These are phyloP conservation scores for Jacana jacana DNA, from an alignment of 2,113 vertebrate species.

Conservation along the genomic window DNA sequence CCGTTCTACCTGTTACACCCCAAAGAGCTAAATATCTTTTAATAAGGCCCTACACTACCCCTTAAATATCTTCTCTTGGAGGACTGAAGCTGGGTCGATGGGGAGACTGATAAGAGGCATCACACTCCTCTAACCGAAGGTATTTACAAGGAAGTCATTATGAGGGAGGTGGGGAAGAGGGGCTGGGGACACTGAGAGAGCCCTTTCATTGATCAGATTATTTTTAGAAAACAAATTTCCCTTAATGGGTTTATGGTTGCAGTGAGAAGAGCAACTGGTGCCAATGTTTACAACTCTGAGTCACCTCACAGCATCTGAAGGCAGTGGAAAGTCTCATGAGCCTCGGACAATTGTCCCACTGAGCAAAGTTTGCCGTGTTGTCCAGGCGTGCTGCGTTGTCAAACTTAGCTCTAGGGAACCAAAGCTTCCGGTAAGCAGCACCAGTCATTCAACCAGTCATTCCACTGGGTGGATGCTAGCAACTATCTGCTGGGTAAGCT, in stretches of 20 bases:
- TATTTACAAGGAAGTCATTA: slow-evolving; percentile 34
- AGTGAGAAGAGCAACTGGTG: slow-evolving; percentile 47
- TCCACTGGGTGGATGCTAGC: not conserved
- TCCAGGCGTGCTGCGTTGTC: not conserved
- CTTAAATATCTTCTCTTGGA: not conserved
- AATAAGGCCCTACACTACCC: not conserved
- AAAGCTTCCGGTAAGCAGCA: not conserved
- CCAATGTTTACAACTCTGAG: slow-evolving; percentile 52
- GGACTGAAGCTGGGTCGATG: not conserved
- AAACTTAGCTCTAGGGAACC: not conserved
- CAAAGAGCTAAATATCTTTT: not conserved
- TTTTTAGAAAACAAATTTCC: slow-evolving; percentile 60
- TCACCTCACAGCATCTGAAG: slow-evolving; percentile 25
- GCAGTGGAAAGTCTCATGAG: slow-evolving; percentile 40
- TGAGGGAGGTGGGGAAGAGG: not conserved
- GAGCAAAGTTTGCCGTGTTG: not conserved
- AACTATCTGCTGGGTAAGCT: not conserved
- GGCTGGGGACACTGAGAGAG: slow-evolving; percentile 37
- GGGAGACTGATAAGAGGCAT: not conserved
- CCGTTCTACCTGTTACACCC: not conserved
- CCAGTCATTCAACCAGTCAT: not conserved
- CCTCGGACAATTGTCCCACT: slow-evolving; percentile 32
- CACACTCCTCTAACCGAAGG: not conserved
- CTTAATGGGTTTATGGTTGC: slow-evolving; percentile 59
- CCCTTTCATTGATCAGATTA: slow-evolving; percentile 63